Base-by-base conservation (phyloP, 2,888 invertebrate genomes). In the Nycteola revayana region DNA sequence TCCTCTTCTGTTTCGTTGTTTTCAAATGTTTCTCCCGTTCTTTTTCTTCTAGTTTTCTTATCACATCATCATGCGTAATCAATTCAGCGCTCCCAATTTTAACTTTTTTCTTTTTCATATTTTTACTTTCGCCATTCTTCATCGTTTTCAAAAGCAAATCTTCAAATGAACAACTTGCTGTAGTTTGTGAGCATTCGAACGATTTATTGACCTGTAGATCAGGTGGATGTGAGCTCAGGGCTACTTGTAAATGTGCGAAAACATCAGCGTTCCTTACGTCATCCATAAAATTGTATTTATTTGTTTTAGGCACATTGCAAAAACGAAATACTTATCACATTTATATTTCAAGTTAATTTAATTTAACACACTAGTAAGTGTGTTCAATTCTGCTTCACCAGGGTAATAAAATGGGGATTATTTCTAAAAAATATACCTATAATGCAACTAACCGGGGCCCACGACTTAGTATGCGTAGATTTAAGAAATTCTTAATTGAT, bases 31-130 rank as follows among this genome's bases (percentile, higher is more conserved):
- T 10, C 4, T 14, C 14, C 14, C 23, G 7, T 8, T 11, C 10
- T 30, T 23, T 30, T 23, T 7, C 10, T 14, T 27, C 10, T 14
- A 17, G 5, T 8, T 10, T 17, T 5, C 14, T 27, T 14, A 27
- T n/a, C 4, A 17, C 17, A 8, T 27, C 17, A 14, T 8, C 7
- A 17, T 27, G 17, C 17, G 27, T 27, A 8, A 27, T 27, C 3
- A 27, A 9, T 27, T 27, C 27, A 3, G 27, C 27, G 8, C 27
- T 8, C 5, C 14, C 14, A 3, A 27, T 27, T 22, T 22, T 22
- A 11, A 10, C 8, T 27, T 27, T 9, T n/a, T 30, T 30, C 10
- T 6, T 30, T 14, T 23, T 29, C 3, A 22, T 23, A 7, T n/a
- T 14, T 14, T 14, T 14, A 14, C 5, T 14, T 14, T 14, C 14